Conservation (phyloP, 92 coral and sea anemone species). For the Epizoanthus illoricatus region DNA sequence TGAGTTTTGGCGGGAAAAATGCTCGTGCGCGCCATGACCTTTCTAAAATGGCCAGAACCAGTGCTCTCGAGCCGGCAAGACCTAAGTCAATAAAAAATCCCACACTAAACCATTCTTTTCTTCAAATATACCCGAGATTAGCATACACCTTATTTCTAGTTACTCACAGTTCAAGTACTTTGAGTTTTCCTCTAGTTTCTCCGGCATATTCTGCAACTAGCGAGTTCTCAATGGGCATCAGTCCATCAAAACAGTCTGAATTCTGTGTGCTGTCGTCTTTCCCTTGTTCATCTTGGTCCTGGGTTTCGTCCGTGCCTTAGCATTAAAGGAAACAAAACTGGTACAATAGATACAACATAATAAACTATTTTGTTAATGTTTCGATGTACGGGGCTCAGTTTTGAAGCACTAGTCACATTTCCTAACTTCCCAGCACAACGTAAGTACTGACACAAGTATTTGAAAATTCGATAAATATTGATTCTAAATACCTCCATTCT, state of each 20-base stretch:
- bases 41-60: too few species aligned
- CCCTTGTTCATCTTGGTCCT: neutral
- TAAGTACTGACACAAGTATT: too few species aligned
- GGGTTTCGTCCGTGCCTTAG: neutral
- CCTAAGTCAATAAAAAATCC: too few species aligned
- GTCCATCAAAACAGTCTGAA: conserved; percentile 16
- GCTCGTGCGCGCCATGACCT: too few species aligned
- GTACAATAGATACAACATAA: neutral
- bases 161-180: conserved; percentile 30
- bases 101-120: too few species aligned
- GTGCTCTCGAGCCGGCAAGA: too few species aligned
- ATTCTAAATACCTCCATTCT: conserved; percentile 4
- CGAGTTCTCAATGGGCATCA: conserved; percentile 21
- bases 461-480: too few species aligned
- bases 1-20: too few species aligned
- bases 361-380: neutral
- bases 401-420: too few species aligned
- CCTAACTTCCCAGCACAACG: too few species aligned
- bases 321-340: neutral
- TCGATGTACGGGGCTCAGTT: neutral
- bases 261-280: neutral
- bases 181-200: conserved; percentile 6
- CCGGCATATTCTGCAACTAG: conserved; percentile 25
- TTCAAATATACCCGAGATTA: too few species aligned
- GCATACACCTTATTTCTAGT: too few species aligned